phyloP scores from a whole-genome alignment of 64 coral and sea anemone species.

The Stichodactyla helianthus region DNA sequence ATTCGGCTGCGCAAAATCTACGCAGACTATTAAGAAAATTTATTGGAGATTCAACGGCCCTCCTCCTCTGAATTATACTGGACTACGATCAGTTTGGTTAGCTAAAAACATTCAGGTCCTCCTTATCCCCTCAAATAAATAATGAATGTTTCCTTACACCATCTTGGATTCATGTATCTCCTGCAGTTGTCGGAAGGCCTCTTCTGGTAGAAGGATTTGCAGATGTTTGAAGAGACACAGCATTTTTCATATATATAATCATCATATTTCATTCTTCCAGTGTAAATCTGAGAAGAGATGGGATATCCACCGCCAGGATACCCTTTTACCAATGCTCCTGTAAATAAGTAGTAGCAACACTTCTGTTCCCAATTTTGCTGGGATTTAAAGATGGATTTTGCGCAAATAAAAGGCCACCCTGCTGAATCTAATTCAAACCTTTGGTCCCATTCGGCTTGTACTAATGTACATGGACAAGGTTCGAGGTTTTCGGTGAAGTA shows the following conservation, averaged over 20 bases:
- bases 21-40: no score
- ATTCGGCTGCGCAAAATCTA: no score
- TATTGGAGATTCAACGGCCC: no score
- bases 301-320: slow-evolving; percentile 28
- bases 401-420: slow-evolving; percentile 12
- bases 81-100: no score
- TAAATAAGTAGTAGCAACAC: slow-evolving; percentile 31
- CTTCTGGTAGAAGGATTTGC: slow-evolving; percentile 24
- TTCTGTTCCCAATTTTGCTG: background rate
- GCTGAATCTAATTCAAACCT: slow-evolving; percentile 1
- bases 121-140: no score
- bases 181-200: slow-evolving; percentile 21
- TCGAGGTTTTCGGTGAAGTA: background rate
- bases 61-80: no score
- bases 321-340: slow-evolving; percentile 9
- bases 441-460: slow-evolving; percentile 13
- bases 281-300: background rate
- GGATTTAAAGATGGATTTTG: background rate
- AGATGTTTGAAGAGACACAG: slow-evolving; percentile 9
- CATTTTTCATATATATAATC: slow-evolving; percentile 8
- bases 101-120: no score
- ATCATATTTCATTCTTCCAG: background rate
- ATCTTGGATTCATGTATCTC: background rate
- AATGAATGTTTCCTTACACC: background rate
- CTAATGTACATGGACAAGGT: slow-evolving; percentile 32